Base-by-base conservation (phyloP, 1,140 invertebrate genomes). In the Hyles euphorbiae region DNA sequence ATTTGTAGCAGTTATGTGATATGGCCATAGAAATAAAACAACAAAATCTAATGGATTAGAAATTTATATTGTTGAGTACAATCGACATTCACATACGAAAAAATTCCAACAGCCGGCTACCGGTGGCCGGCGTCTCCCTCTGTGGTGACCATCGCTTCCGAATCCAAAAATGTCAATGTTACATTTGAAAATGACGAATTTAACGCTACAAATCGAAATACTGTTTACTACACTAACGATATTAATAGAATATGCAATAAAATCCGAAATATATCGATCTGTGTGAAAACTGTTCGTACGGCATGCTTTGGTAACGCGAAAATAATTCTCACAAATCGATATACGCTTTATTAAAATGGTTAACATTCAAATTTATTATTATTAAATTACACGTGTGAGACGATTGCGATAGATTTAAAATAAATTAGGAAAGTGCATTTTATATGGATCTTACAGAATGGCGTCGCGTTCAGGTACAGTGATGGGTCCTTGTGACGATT, bases 1-100 rank as follows among this genome's bases (percentile, higher is more conserved):
- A 22, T 22, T 22, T 22, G 22, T 2, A 22, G 22, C 22, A 22
- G 22, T 22, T 0, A 22, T 22, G 22, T 22, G 22, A 22, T 22
- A 22, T 22, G 36, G 2, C 10, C 4, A n/a, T 54, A 40, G 51
- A 80, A 83, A 82, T 81, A 78, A 83, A 81, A 82, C 69, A 62
- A 67, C 64, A 12, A 70, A 75, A 75, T 83, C 78, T 85, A 87
- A 85, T 85, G 84, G 81, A 85, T 87, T 85, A 85, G 80, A 87
- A 87, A 83, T 87, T 81, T 84, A 83, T 83, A 83, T 87, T 87
- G 77, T 83, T 85, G 83, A 87, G 78, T 87, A 87, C 83, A 87
- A 83, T 87, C 73, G 75, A 87, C 73, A 78, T 77, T 77, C 69
- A 81, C 74, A 67, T 75, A 73, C 69, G 64, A 81, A 74, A 78